Base-by-base conservation (phyloP, 2,888 invertebrate species). In the Rhyacophila evoluta region DNA sequence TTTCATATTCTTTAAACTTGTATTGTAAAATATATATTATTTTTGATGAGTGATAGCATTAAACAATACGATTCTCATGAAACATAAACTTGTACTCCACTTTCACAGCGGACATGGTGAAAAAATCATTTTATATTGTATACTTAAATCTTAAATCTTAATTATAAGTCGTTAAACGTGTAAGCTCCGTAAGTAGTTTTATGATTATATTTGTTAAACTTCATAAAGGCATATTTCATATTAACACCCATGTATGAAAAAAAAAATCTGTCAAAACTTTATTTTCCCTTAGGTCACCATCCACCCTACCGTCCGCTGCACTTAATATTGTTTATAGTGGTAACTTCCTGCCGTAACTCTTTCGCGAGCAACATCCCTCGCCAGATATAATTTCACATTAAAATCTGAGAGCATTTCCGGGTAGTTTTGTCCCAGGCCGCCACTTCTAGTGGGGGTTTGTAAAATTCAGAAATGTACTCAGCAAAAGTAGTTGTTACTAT, bases 371-470 rank as follows among this genome's bases (percentile, higher is more conserved):
- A 55, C 55, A 55, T 70, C 75, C 75, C 75, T 29, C 70, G 75
- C 28, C 75, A 39, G 39, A 75, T 70, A 75, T 75, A 75, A 75
- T 70, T 38, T 39, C 70, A 38, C 39, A 75, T 75, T 75, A 75
- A 75, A 75, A 75, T 70, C 72, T 76, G 70, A 76, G 76, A 76
- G 76, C 76, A 55, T 76, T 76, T 72, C 72, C 55, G 78, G 75
- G 72, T 72, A 75, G 74, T 79, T 76, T 37, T 33, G 72, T 75
- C 79, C 72, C 76, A 11, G 12, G 76, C 11, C 75, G 76, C 75
- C 74, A 71, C 78, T 78, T 78, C 70, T 28, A 28, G 71, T 70
- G 69, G 55, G 36, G 19, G 67, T 68, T 29, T 74, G 68, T 74
- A 74, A 74, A 74, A 74, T 74, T 74, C 74, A 68, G 67, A 74